phyloP scores from a whole-genome alignment of 2,797 vertebrate species.

The Acridotheres tristis region DNA sequence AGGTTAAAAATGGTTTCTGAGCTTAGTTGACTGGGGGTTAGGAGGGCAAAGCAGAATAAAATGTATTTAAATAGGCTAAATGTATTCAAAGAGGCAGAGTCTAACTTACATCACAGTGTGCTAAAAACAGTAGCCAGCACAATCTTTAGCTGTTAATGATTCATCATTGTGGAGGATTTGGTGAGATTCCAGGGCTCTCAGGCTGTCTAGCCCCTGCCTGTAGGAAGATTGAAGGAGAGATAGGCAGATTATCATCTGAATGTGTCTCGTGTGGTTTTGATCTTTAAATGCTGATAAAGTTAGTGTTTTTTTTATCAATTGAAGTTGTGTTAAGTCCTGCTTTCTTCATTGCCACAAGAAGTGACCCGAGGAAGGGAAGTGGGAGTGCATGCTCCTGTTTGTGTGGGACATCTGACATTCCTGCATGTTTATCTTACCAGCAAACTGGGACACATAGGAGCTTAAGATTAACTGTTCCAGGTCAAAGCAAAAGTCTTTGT shows the following conservation, averaged over 20 bases:
- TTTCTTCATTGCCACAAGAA: not conserved
- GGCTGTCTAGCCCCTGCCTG: not conserved
- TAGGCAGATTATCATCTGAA: slow-evolving; percentile 23
- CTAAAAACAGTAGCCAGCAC: slow-evolving; percentile 27
- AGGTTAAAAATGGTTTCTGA: not conserved
- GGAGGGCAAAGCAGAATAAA: slow-evolving; percentile 23
- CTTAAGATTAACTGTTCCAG: slow-evolving; percentile 17
- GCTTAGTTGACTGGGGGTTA: not conserved
- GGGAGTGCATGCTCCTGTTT: not conserved
- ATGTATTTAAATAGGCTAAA: slow-evolving; percentile 5
- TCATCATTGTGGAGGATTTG: not conserved
- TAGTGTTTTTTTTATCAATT: not conserved
- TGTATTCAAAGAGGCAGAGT: slow-evolving; percentile 5
- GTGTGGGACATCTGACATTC: not conserved
- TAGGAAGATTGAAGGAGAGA: not conserved
- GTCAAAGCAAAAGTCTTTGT: not conserved
- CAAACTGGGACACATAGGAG: not conserved
- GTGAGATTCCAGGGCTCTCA: slow-evolving; percentile 6
- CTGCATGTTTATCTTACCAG: slow-evolving; percentile 2
- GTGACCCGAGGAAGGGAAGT: not conserved
- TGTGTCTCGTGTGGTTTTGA: not conserved
- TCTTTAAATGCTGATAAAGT: slow-evolving; percentile 9
- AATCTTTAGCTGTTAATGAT: slow-evolving; percentile 51
- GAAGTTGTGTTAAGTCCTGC: not conserved
- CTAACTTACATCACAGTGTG: not conserved